Base-by-base conservation (phyloP, 2,797 vertebrate species). In the Anabas testudineus region DNA sequence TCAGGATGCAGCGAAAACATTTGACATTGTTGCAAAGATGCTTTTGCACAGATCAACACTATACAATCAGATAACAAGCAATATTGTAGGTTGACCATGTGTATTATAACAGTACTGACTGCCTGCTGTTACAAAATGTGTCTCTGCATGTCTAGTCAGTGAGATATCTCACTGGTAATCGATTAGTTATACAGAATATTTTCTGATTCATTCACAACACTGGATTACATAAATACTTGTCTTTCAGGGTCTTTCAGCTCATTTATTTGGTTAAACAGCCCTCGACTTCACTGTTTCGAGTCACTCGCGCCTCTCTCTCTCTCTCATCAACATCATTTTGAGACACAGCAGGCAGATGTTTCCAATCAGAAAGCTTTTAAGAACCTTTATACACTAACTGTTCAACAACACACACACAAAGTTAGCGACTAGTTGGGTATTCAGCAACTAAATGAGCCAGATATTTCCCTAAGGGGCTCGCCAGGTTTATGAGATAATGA, bases 11-110 rank as follows among this genome's bases (percentile, higher is more conserved):
- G 52, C 64, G 53, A 62, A 80, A 62, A 22, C 53, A 71, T 48
- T 77, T 60, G 65, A 53, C 55, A 68, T n/a, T 52, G 32, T 55
- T 86, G 67, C 67, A 70, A 30, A 43, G 56, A 36, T 59, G 51
- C 53, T 48, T 64, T 7, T 13, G 15, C 46, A 47, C 36, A 15
- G 10, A 49, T 52, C 45, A 48, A 22, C n/a, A 36, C 3, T 0
- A 9, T 30, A 24, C 57, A 32, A 42, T 56, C 30, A 57, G 32
- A 26, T 30, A 5, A 28, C 21, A 48, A 21, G 19, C 19, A 39
- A 34, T 22, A 14, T 41, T 22, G 39, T 39, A 19, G 4, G n/a
- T 36, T n/a, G 19, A 45, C 13, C 10, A 10, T 19, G 53, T 30
- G 21, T 22, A 58, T 46, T 45, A 24, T 13, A 24, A 36, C 4